Percentiles rank a stretch among this genome's conserved stretches.
Conservation (phyloP, 2,113 vertebrate genomes). For the Donacobius atricapilla region DNA sequence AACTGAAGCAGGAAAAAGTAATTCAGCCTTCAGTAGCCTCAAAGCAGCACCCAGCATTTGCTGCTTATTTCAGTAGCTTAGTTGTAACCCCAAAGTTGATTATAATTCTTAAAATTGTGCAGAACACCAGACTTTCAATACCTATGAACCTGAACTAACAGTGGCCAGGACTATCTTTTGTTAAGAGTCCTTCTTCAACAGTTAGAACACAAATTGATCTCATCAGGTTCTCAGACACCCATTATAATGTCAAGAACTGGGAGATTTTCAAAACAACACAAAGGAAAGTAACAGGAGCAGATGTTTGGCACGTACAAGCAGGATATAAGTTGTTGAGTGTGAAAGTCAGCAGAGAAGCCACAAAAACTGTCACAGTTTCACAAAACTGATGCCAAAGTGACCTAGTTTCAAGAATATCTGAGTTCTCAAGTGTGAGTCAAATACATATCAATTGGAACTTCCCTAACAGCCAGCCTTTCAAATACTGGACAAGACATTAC, state of each 20-base stretch:
- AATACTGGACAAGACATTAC: not conserved
- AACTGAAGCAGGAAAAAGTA: not conserved
- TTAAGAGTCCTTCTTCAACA: not conserved
- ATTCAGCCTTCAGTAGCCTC: not conserved
- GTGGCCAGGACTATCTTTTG: not conserved
- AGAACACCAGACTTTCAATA: not conserved
- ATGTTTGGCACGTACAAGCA: not conserved
- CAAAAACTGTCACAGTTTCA: conserved; percentile 34
- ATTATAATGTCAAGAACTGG: not conserved
- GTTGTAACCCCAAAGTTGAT: not conserved
- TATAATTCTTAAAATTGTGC: not conserved
- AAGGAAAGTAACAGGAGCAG: not conserved
- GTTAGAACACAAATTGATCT: not conserved
- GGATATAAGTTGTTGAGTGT: conserved; percentile 29
- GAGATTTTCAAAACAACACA: not conserved
- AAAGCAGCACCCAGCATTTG: not conserved
- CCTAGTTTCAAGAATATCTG: conserved; percentile 15
- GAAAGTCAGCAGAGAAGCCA: conserved; percentile 23
- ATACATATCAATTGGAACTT: not conserved
- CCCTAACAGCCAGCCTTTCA: not conserved
- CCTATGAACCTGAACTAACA: not conserved
- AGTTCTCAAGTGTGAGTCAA: not conserved
- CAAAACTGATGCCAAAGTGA: conserved; percentile 21
- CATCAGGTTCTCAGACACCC: not conserved
- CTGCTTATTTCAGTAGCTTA: not conserved